A percentile compares a stretch with the other conserved stretches of the same genome.
Evolutionary conservation across 2,888 invertebrate genomes (phyloP).

Genomic region (Perithous albicinctus): DNA sequence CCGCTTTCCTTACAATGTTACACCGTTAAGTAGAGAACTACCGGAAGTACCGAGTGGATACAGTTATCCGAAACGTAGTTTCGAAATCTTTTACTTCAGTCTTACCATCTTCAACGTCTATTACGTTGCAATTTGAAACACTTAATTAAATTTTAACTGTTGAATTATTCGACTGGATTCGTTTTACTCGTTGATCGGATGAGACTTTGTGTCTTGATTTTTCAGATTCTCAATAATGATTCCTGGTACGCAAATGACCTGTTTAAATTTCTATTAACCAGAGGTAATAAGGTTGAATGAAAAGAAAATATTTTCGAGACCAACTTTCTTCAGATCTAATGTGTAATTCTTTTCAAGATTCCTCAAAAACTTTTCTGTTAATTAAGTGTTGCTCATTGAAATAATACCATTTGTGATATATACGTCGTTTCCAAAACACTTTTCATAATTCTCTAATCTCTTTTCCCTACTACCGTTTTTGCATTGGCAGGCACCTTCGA

Average conservation of each 20-base stretch:
- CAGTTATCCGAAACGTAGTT: too few relatives aligned
- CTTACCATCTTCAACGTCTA: too few relatives aligned
- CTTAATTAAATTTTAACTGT: constrained; percentile 27
- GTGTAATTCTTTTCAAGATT: too few relatives aligned
- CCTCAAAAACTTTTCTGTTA: too few relatives aligned
- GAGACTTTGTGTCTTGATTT: constrained; percentile 6
- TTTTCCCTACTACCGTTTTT: not conserved
- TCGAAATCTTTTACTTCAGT: too few relatives aligned
- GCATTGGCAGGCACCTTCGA: constrained; percentile 36
- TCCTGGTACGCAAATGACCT: not conserved
- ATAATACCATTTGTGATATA: too few relatives aligned
- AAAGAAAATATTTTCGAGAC: too few relatives aligned
- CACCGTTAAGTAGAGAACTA: not conserved
- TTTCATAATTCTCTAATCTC: not conserved
- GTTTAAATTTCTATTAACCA: too few relatives aligned
- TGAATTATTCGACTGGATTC: constrained; percentile 16
- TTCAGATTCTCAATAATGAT: not conserved
- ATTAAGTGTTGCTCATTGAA: too few relatives aligned
- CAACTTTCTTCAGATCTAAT: too few relatives aligned
- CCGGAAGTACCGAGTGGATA: not conserved
- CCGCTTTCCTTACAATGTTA: not conserved
- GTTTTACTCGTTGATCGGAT: not conserved
- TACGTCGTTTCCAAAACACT: not conserved
- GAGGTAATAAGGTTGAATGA: too few relatives aligned
- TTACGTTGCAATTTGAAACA: too few relatives aligned